Conservation (phyloP, 2,113 vertebrate species). For the Ovibos moschatus region DNA sequence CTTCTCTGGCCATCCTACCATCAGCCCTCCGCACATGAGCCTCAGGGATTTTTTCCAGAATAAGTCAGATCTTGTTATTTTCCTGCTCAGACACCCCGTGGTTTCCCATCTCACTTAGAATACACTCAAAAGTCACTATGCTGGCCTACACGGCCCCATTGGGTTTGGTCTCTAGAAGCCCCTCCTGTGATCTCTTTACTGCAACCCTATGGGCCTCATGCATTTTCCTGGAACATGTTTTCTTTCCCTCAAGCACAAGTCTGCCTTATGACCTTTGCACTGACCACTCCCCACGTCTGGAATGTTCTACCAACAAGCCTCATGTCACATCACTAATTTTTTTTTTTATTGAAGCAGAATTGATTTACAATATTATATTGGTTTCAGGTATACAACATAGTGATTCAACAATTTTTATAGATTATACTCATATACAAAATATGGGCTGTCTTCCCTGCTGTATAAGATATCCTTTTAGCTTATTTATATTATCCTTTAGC, state of each 20-base stretch:
- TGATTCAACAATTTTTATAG: not conserved
- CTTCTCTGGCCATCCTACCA: not conserved
- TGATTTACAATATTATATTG: not conserved
- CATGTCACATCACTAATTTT: not conserved
- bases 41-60: not conserved
- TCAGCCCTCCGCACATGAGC: not conserved
- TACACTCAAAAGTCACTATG: not conserved
- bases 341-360: not conserved
- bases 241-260: not conserved
- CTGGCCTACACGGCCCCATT: not conserved
- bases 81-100: not conserved
- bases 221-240: not conserved
- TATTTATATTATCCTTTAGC: not conserved
- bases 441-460: not conserved
- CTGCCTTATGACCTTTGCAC: not conserved
- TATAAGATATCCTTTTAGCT: not conserved
- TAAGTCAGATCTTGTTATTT: not conserved
- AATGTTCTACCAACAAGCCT: not conserved
- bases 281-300: not conserved
- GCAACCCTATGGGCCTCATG: not conserved
- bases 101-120: not conserved
- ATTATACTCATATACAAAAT: not conserved
- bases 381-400: not conserved
- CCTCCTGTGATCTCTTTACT: not conserved
- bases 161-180: not conserved